Percentiles rank a stretch among this genome's conserved stretches.
Evolutionary conservation across 2,888 invertebrate genomes (phyloP).

Genomic region (Xylocampa areola): DNA sequence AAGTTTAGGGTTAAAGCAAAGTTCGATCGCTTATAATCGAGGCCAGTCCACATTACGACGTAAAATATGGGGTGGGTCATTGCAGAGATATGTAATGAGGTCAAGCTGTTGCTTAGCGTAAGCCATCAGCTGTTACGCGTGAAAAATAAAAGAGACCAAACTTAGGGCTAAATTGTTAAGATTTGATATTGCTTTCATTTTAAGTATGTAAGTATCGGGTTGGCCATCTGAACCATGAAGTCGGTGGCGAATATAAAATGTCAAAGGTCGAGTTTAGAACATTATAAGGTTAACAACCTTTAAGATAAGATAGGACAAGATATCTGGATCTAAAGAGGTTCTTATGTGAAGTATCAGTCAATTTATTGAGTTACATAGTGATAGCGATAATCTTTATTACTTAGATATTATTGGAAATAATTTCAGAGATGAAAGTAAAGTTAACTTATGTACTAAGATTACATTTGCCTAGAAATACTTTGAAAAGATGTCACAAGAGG

Average conservation of each 20-base stretch:
- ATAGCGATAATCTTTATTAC: conserved; percentile 7
- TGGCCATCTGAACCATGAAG: conserved; percentile 1
- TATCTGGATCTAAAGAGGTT: conserved; percentile 1
- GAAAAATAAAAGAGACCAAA: conserved; percentile 14
- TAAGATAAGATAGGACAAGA: not conserved
- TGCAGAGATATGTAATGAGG: conserved; percentile 42
- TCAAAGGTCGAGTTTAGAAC: not conserved
- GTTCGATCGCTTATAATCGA: conserved; percentile 34
- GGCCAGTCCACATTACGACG: conserved; percentile 25
- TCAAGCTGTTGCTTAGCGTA: conserved; percentile 24
- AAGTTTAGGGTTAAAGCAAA: conserved; percentile 20
- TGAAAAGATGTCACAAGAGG: conserved; percentile 1
- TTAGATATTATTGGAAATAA: conserved; percentile 1
- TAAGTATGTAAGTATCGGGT: conserved; percentile 13
- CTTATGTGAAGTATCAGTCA: conserved; percentile 7
- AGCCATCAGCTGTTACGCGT: conserved; percentile 12
- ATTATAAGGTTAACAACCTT: not conserved
- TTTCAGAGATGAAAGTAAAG: conserved; percentile 7
- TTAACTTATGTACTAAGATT: conserved; percentile 16
- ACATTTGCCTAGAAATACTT: not conserved
- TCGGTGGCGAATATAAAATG: no score
- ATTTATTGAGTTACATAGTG: conserved; percentile 20
- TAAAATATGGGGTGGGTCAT: conserved; percentile 39
- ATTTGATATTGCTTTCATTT: conserved; percentile 25
- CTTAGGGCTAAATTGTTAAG: conserved; percentile 19